phyloP scores from a whole-genome alignment of 2,888 invertebrate species.

The Melanotus villosus region DNA sequence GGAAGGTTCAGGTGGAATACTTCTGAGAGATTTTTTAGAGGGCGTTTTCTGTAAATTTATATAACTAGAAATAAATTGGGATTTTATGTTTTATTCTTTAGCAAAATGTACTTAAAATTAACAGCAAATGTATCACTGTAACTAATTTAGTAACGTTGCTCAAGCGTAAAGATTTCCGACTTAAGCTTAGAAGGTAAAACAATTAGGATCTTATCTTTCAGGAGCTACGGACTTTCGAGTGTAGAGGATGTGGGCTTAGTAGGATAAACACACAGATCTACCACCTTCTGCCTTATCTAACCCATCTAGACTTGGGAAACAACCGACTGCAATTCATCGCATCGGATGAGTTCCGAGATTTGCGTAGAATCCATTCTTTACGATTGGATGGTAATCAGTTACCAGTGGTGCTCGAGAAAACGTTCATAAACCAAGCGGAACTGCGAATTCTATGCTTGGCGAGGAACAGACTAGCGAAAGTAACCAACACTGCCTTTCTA shows the following conservation, averaged over 20 bases:
- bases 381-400: slow-evolving; percentile 84
- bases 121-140: slow-evolving; percentile 35
- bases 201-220: slow-evolving; percentile 67
- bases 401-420: slow-evolving; percentile 81
- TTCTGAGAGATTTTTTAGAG: no score
- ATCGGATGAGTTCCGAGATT: slow-evolving; percentile 80
- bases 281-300: slow-evolving; percentile 80
- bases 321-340: slow-evolving; percentile 84
- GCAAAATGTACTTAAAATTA: background rate
- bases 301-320: slow-evolving; percentile 82
- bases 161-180: slow-evolving; percentile 18
- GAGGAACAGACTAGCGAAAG: slow-evolving; percentile 81
- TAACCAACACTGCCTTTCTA: slow-evolving; percentile 81
- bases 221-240: slow-evolving; percentile 79
- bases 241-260: slow-evolving; percentile 80
- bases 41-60: no score
- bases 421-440: slow-evolving; percentile 74
- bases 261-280: slow-evolving; percentile 86
- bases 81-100: no score
- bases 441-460: slow-evolving; percentile 74
- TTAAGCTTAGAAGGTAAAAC: slow-evolving; percentile 23
- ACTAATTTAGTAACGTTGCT: slow-evolving; percentile 8
- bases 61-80: no score
- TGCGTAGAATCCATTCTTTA: slow-evolving; percentile 76
- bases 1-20: no score